Evolutionary conservation across 2,113 vertebrate species (phyloP).

Genomic region (Myxocyprinus asiaticus): DNA sequence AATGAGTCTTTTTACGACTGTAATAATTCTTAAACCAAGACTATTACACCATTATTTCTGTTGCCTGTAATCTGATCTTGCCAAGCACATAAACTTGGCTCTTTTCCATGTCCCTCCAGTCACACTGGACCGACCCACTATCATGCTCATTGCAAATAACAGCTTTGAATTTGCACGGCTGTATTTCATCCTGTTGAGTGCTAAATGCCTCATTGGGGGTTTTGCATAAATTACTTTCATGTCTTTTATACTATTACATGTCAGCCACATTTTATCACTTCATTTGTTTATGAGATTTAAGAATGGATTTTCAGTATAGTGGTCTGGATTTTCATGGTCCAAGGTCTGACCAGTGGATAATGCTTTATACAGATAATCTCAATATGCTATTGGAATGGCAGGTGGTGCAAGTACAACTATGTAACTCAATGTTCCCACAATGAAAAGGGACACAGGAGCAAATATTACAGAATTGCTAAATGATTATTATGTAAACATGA

Average conservation of each 20-base stretch:
- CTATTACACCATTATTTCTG: conserved; percentile 40
- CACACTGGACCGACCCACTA: conserved; percentile 27
- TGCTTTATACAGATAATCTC: conserved; percentile 3
- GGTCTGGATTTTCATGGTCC: not conserved
- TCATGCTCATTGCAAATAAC: conserved; percentile 20
- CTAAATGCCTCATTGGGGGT: not conserved
- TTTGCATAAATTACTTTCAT: not conserved
- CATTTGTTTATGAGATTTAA: conserved; percentile 15
- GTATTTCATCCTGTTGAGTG: no score
- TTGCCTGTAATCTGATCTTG: conserved; percentile 46
- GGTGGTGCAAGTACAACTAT: not conserved
- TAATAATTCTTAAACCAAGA: conserved; percentile 47
- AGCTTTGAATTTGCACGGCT: not conserved
- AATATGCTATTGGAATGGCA: not conserved
- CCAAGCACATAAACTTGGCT: conserved; percentile 45
- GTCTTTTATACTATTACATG: conserved; percentile 11
- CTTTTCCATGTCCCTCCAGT: conserved; percentile 39
- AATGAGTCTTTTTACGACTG: conserved; percentile 49
- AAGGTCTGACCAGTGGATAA: not conserved
- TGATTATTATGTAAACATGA: conserved; percentile 23
- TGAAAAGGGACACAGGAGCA: not conserved
- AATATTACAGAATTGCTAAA: not conserved
- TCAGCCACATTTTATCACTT: conserved; percentile 15
- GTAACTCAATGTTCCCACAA: not conserved
- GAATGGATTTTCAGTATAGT: conserved; percentile 14